Base-by-base conservation (phyloP, 2,888 invertebrate species). In the Flexamia atlantica region DNA sequence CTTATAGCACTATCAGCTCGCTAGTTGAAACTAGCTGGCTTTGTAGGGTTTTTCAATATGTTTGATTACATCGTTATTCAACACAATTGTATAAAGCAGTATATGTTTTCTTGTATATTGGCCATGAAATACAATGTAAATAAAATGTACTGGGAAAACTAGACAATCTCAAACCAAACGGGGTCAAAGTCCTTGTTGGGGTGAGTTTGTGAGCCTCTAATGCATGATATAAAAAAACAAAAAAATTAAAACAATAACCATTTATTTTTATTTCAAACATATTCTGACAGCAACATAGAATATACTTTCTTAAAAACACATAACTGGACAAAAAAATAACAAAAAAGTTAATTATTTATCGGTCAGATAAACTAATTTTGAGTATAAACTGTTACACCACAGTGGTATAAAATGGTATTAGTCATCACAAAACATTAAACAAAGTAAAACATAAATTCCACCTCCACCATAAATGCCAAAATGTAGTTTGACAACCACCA, bases 181-280 rank as follows among this genome's bases (percentile, higher is more conserved):
- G n/a, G n/a, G n/a, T n/a, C n/a, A n/a, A n/a, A n/a, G n/a, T n/a
- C n/a, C n/a, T n/a, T n/a, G n/a, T n/a, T n/a, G n/a, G n/a, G n/a
- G n/a, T n/a, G n/a, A n/a, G n/a, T n/a, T n/a, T n/a, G n/a, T n/a
- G n/a, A n/a, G n/a, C n/a, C n/a, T n/a, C n/a, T n/a, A n/a, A n/a
- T n/a, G n/a, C n/a, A n/a, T n/a, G n/a, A n/a, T n/a, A n/a, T n/a
- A n/a, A n/a, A 36, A 36, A 36, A 9, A 36, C 46, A 12, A 72
- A 36, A n/a, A 72, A 32, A 40, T 42, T 40, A 72, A 72, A 72
- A 72, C 72, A 72, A 40, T 72, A 72, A 72, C 72, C n/a, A 72
- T 72, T 7, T 72, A 64, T 64, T 57, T n/a, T 53, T 53, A 17
- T 46, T 57, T 3, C 57, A 57, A 7, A 20, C 23, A 64, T 64